A percentile compares a stretch with the other conserved stretches of the same genome.
phyloP scores from a whole-genome alignment of 2,888 invertebrate species.

The Hylaea fasciaria region DNA sequence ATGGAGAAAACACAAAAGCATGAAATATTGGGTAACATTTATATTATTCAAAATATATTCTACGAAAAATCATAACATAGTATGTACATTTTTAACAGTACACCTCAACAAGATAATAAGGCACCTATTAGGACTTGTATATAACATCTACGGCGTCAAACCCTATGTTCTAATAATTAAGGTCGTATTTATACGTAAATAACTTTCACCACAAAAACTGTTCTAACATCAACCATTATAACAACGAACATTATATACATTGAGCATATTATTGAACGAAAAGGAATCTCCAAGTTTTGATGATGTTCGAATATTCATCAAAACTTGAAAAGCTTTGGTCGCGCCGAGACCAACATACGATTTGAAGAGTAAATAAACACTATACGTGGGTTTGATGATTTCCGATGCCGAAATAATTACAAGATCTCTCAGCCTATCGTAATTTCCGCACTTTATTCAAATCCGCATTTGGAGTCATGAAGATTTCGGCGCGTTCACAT shows the following conservation, averaged over 20 bases:
- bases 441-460: too few relatives aligned
- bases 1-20: conserved; percentile 41
- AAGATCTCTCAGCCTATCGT: too few relatives aligned
- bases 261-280: conserved; percentile 67
- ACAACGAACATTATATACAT: conserved; percentile 58
- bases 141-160: conserved; percentile 48
- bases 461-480: too few relatives aligned
- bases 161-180: conserved; percentile 51
- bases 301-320: background rate
- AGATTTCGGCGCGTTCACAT: too few relatives aligned
- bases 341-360: background rate
- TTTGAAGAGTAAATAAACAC: too few relatives aligned
- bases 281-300: conserved; percentile 4
- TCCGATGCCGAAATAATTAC: too few relatives aligned
- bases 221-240: conserved; percentile 58
- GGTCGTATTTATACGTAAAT: conserved; percentile 59
- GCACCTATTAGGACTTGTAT: conserved; percentile 66
- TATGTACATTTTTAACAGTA: conserved; percentile 81
- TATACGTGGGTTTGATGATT: background rate
- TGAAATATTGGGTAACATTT: conserved; percentile 68
- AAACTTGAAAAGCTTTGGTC: conserved; percentile 4
- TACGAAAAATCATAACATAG: conserved; percentile 79
- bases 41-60: conserved; percentile 81
- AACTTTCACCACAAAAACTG: conserved; percentile 67
- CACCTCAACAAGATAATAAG: conserved; percentile 77